Evolutionary conservation across 23 tunicate species (phyloP), one percentile per base, ranked within the genome.

Genomic region (Styela plicata): DNA sequence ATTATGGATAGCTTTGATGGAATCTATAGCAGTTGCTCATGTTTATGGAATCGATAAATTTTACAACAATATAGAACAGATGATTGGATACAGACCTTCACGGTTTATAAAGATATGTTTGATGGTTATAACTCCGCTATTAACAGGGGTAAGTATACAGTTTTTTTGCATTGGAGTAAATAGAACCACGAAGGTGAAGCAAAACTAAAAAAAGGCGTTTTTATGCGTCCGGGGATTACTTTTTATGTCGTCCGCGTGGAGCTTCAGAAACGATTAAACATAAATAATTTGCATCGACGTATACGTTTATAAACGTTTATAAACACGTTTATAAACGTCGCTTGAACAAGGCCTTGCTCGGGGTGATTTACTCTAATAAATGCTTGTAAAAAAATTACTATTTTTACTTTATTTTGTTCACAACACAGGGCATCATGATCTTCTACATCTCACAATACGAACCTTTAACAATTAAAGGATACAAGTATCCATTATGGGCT

Each of bases 71-170:
- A 69, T 88, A 63, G 66, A 76, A 25, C 83, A 83, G 63, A 88
- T 88, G 92, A 88, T 88, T 83, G 92, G 92, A 3, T 88, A 83
- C 57, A 62, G 74, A 21, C 92, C 92, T 1, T 75, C 86, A 30
- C 63, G 33, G 23, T 88, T 37, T 73, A 18, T 88, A 19, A 83
- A 83, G 73, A 27, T 83, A 22, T 82, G 86, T 34, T 68, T 66
- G 79, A 21, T 36, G 30, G 65, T 75, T 33, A 37, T 75, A 17
- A 88, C 92, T 21, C 92, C 92, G 61, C 35, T 78, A 10, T 29
- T 88, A 13, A 67, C 86, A 28, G 24, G 44, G 79, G 92, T 88
- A 77, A 31, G 80, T 33, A 66, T 17, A 26, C n/a, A n/a, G n/a
- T n/a, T n/a, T n/a, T n/a, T n/a, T n/a, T n/a, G n/a, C n/a, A n/a